Base-by-base conservation (phyloP, 1,140 invertebrate species). In the Aradophagus sp. region DNA sequence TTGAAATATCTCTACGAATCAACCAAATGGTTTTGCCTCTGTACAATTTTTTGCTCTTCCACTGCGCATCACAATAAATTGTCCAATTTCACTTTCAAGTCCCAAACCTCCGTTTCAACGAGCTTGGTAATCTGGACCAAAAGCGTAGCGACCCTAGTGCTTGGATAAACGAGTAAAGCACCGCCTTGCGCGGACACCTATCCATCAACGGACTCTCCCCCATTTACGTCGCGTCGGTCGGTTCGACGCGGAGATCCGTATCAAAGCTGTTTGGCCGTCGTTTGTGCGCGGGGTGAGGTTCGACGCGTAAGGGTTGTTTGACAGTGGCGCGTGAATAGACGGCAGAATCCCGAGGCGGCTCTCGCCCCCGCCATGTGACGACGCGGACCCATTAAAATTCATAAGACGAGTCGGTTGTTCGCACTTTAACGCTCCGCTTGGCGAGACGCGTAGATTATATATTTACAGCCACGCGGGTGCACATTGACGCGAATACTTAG, bases 361-460 rank as follows among this genome's bases (percentile, higher is more conserved):
- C 78, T 73, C 47, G 66, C 63, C 61, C 11, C 31, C 73, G 73
- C 80, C 79, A 77, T 77, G 75, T 76, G 79, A 79, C 74, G 75
- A 69, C 72, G 75, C 58, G 63, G 55, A 41, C 44, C 72, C 77
- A 78, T 83, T 80, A 80, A 82, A 83, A 83, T 83, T 83, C 80
- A 82, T 82, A 82, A 83, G 79, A 75, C 55, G 59, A 66, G 55
- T 74, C 69, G 68, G 48, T 62, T 70, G 48, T 80, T 81, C 76
- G 70, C 78, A 76, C 69, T 79, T 80, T 78, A 76, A 53, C 68
- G 38, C 73, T 71, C n/a, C 38, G 19, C 44, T 58, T 26, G 10
- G 31, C 36, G 44, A 19, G 45, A 56, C 27, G 42, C 41, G 68
- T 52, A 63, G 62, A 73, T 79, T 73, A 77, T 77, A 77, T 77